Evolutionary conservation across 2,888 invertebrate genomes (phyloP).

Genomic region (Clistopyga incitator): DNA sequence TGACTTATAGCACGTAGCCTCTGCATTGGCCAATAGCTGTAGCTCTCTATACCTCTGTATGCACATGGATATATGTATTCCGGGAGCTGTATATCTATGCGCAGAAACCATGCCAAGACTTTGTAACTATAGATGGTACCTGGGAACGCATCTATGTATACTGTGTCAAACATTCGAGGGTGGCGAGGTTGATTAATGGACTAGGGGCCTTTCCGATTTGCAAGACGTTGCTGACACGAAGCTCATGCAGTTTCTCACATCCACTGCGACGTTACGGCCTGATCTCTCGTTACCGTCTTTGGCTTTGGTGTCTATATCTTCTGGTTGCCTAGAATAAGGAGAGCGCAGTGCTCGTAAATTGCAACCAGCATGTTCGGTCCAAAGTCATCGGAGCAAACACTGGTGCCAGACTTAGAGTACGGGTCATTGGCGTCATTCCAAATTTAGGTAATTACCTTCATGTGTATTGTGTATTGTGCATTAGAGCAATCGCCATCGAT

Average conservation of each 20-base stretch:
- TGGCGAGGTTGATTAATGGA: conserved; percentile 59
- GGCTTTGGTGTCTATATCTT: conserved; percentile 20
- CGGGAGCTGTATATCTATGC: not conserved
- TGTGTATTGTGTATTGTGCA: conserved; percentile 23
- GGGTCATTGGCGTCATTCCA: conserved; percentile 52
- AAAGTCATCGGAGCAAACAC: not conserved
- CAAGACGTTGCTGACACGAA: conserved; percentile 55
- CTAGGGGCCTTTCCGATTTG: conserved; percentile 32
- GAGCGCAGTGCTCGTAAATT: conserved; percentile 20
- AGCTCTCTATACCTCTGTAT: not conserved
- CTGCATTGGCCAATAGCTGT: conserved; percentile 22
- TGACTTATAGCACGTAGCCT: conserved; percentile 53
- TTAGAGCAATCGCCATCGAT: conserved; percentile 28
- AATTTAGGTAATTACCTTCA: conserved; percentile 34
- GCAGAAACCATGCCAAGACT: conserved; percentile 4
- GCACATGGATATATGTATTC: not conserved
- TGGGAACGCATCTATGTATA: conserved; percentile 26
- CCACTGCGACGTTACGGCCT: conserved; percentile 3
- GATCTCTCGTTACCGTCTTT: conserved; percentile 56
- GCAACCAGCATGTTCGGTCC: conserved; percentile 3
- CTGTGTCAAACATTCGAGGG: conserved; percentile 31
- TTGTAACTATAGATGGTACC: not conserved
- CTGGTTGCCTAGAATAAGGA: not conserved
- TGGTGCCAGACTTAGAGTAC: conserved; percentile 18
- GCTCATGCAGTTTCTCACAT: conserved; percentile 35